phyloP scores from a whole-genome alignment of 1,140 invertebrate genomes.

The Tetranychus urticae region DNA sequence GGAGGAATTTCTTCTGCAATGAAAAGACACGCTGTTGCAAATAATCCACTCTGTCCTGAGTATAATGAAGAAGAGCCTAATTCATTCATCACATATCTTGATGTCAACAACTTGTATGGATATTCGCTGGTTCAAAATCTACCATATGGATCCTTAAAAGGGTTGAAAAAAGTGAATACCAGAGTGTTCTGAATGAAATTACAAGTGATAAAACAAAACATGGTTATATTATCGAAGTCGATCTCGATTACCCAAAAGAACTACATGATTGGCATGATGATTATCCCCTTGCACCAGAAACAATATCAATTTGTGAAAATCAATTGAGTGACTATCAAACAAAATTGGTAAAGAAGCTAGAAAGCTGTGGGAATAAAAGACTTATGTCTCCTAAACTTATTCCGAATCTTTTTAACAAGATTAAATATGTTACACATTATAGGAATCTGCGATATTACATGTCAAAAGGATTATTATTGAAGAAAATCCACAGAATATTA shows the following conservation, averaged over 20 bases:
- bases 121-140: not conserved
- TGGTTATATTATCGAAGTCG: not conserved
- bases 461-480: slow-evolving; percentile 21
- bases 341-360: no score
- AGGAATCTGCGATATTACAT: slow-evolving; percentile 20
- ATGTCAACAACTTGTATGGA: not conserved
- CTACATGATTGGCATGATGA: not conserved
- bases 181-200: not conserved
- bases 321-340: no score
- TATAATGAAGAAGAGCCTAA: slow-evolving; percentile 2
- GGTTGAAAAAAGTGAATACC: not conserved
- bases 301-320: no score
- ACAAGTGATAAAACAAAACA: not conserved
- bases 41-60: slow-evolving; percentile 10
- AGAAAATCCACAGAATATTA: slow-evolving; percentile 25
- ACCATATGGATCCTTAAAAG: slow-evolving; percentile 1
- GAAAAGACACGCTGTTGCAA: not conserved
- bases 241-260: not conserved
- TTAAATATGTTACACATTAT: not conserved
- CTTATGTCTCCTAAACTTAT: not conserved
- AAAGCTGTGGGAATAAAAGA: not conserved
- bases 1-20: not conserved
- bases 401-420: not conserved
- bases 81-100: not conserved
- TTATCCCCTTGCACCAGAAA: no score